Conservation (phyloP, 2,797 vertebrate genomes). For the Enteromius argenteus region DNA sequence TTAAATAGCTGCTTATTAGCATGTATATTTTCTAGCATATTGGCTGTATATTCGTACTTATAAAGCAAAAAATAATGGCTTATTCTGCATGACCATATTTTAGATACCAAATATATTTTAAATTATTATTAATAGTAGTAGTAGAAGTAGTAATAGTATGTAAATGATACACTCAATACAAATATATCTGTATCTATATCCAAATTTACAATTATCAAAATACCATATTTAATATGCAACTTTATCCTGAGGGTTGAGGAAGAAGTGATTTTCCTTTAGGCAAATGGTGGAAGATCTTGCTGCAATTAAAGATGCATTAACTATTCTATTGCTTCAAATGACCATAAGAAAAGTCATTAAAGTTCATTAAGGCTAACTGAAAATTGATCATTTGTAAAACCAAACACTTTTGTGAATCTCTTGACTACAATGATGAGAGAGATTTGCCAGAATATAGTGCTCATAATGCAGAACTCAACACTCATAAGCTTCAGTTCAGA, state of each 20-base stretch:
- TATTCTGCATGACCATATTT: no score
- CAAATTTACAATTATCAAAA: background rate
- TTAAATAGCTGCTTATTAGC: no score
- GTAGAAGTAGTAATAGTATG: no score
- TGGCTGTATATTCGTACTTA: no score
- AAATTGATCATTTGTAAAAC: slow-evolving; percentile 7
- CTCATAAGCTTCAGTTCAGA: background rate
- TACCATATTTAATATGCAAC: background rate
- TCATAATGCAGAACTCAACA: background rate
- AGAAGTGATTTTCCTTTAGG: background rate
- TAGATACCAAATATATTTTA: no score
- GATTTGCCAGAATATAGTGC: background rate
- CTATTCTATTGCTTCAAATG: background rate
- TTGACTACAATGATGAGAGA: background rate
- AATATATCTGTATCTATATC: background rate
- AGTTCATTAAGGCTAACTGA: background rate
- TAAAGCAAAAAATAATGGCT: no score
- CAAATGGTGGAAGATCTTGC: background rate
- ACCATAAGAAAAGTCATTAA: background rate
- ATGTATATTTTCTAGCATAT: no score
- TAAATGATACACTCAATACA: no score
- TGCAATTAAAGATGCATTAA: background rate
- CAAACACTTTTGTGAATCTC: background rate
- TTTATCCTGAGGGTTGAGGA: background rate
- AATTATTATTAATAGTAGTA: no score